These are phyloP conservation scores for Drosophila maculinotata DNA, from an alignment of 2,888 invertebrate genomes.

Conservation along the genomic window DNA sequence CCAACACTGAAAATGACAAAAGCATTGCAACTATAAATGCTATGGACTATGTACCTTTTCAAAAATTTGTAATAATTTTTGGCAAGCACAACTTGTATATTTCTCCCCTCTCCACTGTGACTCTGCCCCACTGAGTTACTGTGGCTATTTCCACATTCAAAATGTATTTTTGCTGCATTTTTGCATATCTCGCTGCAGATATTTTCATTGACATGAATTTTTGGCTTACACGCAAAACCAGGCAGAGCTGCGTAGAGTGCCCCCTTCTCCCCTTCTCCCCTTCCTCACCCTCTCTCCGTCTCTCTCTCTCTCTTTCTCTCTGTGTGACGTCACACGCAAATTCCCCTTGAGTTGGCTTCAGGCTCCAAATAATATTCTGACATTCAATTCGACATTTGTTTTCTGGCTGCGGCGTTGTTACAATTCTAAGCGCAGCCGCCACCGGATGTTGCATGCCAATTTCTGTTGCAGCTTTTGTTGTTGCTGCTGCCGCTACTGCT, in stretches of 20 bases:
- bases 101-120: neutral
- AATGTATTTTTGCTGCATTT: conserved; percentile 72
- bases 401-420: conserved; percentile 59
- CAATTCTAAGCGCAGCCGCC: conserved; percentile 72
- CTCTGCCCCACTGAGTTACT: neutral
- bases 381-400: conserved; percentile 80
- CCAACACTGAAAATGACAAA: conserved; percentile 14
- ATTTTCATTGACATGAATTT: conserved; percentile 76
- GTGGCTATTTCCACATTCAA: conserved; percentile 44
- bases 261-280: neutral
- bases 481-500: conserved; percentile 26
- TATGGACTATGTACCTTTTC: conserved; percentile 15
- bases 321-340: neutral
- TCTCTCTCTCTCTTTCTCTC: no score
- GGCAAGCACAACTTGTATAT: conserved; percentile 9
- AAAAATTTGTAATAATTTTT: conserved; percentile 36
- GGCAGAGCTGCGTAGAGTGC: conserved; percentile 37
- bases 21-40: conserved; percentile 7
- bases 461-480: conserved; percentile 52
- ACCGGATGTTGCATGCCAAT: conserved; percentile 79
- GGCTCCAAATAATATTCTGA: conserved; percentile 72
- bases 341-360: conserved; percentile 20
- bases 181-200: conserved; percentile 72
- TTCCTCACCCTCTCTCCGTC: neutral
- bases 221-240: conserved; percentile 59